Conservation (phyloP, 92 coral and sea anemone species). For the Heteractis magnifica region DNA sequence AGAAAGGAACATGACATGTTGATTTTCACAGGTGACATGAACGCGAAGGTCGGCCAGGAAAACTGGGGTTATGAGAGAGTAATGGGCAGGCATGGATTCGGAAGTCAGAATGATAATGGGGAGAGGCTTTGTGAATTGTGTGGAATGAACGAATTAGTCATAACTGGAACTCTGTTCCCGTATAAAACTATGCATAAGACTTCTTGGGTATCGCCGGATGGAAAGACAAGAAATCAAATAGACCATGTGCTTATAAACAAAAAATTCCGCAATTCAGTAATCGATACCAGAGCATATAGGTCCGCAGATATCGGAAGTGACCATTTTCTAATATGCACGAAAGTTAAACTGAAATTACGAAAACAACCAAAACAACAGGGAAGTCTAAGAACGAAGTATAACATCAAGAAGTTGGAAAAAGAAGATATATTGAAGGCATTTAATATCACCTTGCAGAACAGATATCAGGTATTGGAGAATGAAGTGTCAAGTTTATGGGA, state of each 20-base stretch:
- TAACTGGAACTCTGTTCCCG: conserved; percentile 25
- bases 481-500: neutral
- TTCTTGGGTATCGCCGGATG: conserved; percentile 41
- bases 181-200: conserved; percentile 20
- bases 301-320: conserved; percentile 25
- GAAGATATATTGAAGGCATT: conserved; percentile 38
- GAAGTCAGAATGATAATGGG: conserved; percentile 35
- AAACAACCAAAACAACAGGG: conserved; percentile 13
- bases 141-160: conserved; percentile 2
- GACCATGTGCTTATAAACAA: conserved; percentile 43
- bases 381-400: conserved; percentile 24
- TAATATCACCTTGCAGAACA: conserved; percentile 34
- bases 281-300: conserved; percentile 32
- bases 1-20: conserved; percentile 29
- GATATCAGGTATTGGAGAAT: conserved; percentile 24
- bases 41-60: conserved; percentile 36
- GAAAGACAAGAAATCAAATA: conserved; percentile 40
- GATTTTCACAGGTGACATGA: conserved; percentile 40
- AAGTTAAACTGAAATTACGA: conserved; percentile 28
- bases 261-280: conserved; percentile 43
- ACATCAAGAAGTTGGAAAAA: conserved; percentile 27
- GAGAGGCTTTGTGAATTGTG: conserved; percentile 22
- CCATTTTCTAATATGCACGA: conserved; percentile 34
- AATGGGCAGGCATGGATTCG: conserved; percentile 36
- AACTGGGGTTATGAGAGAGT: conserved; percentile 14